A percentile compares a stretch with the other conserved stretches of the same genome.
phyloP scores from a whole-genome alignment of 1,140 invertebrate species.

The Drosophila triauraria region DNA sequence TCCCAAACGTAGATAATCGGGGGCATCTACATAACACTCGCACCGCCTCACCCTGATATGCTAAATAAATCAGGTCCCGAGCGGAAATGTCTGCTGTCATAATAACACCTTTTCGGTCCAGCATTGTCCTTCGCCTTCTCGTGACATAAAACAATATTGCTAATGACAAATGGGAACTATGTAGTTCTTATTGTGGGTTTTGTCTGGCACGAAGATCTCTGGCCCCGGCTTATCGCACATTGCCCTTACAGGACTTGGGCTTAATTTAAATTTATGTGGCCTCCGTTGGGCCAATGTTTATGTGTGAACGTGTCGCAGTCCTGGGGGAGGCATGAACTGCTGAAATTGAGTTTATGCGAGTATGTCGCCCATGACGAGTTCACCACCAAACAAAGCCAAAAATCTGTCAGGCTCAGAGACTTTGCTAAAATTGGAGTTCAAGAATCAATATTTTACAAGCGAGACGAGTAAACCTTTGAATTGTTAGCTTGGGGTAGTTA shows the following conservation, averaged over 20 bases:
- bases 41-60: constrained; percentile 33
- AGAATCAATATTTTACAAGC: constrained; percentile 2
- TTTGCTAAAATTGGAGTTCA: neutral
- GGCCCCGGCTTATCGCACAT: constrained; percentile 40
- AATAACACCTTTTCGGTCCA: constrained; percentile 38
- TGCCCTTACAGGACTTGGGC: constrained; percentile 32
- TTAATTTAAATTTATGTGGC: constrained; percentile 53
- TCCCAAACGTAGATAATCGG: constrained; percentile 71
- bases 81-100: constrained; percentile 35
- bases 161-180: constrained; percentile 53
- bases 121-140: constrained; percentile 5
- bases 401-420: constrained; percentile 1
- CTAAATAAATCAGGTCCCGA: constrained; percentile 34
- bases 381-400: constrained; percentile 1
- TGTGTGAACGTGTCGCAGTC: constrained; percentile 35
- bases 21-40: constrained; percentile 30
- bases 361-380: constrained; percentile 5
- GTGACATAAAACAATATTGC: constrained; percentile 43
- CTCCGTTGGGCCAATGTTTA: constrained; percentile 8
- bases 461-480: neutral
- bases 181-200: constrained; percentile 47
- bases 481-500: no score
- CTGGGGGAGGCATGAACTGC: constrained; percentile 31
- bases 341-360: constrained; percentile 21
- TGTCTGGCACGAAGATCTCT: constrained; percentile 44